These are phyloP conservation scores for Pangasianodon gigas DNA, from an alignment of 2,113 vertebrate species.

Conservation along the genomic window DNA sequence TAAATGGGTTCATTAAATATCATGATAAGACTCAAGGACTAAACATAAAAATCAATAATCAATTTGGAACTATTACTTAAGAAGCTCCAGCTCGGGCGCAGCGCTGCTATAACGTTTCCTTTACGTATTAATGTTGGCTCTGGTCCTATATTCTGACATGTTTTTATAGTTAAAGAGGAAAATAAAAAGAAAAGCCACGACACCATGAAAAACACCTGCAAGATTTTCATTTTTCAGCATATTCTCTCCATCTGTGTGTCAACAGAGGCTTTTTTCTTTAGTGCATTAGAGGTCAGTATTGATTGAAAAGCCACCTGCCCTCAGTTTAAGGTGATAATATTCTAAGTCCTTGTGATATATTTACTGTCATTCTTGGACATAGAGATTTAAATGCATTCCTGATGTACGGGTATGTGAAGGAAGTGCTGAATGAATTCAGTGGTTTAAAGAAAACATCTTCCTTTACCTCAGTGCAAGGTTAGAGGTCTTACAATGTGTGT, in stretches of 20 bases:
- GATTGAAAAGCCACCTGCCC: constrained; percentile 20
- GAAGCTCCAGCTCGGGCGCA: neutral
- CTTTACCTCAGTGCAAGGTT: neutral
- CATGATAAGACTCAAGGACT: neutral
- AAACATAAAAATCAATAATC: neutral
- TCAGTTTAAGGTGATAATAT: constrained; percentile 23
- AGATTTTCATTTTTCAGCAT: neutral
- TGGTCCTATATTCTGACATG: neutral
- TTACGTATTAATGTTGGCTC: too few relatives aligned
- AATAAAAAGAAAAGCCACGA: neutral
- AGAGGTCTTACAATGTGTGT: neutral
- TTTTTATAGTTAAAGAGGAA: neutral
- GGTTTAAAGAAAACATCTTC: neutral
- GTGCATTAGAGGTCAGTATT: constrained; percentile 29
- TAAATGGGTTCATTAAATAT: neutral
- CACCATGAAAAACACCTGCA: neutral
- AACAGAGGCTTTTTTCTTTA: neutral
- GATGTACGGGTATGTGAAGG: neutral
- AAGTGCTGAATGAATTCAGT: constrained; percentile 4
- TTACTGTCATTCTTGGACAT: neutral
- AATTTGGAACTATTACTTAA: neutral
- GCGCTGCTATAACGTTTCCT: neutral
- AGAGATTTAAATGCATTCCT: constrained; percentile 26
- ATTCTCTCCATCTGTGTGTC: neutral
- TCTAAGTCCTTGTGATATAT: constrained; percentile 33